These are phyloP conservation scores for Taurulus bubalis DNA, from an alignment of 2,113 vertebrate genomes.

Conservation along the genomic window DNA sequence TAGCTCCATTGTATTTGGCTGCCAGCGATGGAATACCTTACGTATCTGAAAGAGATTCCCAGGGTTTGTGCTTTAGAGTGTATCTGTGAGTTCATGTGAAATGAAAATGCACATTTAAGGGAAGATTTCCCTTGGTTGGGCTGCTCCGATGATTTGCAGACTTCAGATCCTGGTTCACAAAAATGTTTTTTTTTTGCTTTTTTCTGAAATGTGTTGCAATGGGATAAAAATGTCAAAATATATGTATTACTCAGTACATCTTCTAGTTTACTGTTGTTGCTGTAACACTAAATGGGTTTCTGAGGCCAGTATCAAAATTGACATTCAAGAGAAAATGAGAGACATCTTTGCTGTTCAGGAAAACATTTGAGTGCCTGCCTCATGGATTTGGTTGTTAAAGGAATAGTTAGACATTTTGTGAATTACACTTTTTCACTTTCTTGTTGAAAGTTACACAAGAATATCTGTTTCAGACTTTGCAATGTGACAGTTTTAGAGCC, in stretches of 20 bases:
- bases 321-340: no score
- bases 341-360: background rate
- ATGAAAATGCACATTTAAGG: slow-evolving; percentile 13
- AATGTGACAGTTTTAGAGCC: background rate
- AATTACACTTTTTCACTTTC: no score
- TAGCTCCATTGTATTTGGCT: background rate
- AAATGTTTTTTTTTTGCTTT: background rate
- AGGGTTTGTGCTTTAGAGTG: background rate
- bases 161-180: background rate
- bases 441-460: no score
- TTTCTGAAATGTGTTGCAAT: background rate
- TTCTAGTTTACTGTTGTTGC: background rate
- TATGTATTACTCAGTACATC: background rate
- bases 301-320: no score
- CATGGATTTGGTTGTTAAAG: no score
- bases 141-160: slow-evolving; percentile 2
- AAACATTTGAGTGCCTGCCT: background rate
- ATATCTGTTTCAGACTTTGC: background rate
- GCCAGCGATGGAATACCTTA: background rate
- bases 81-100: background rate
- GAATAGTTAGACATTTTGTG: no score
- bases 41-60: background rate
- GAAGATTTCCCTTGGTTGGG: background rate
- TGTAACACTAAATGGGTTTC: no score
- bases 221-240: background rate